Percentiles rank a stretch among this genome's conserved stretches.
These are phyloP conservation scores for Physocephala rufipes DNA, from an alignment of 2,888 invertebrate genomes.

Conservation along the genomic window DNA sequence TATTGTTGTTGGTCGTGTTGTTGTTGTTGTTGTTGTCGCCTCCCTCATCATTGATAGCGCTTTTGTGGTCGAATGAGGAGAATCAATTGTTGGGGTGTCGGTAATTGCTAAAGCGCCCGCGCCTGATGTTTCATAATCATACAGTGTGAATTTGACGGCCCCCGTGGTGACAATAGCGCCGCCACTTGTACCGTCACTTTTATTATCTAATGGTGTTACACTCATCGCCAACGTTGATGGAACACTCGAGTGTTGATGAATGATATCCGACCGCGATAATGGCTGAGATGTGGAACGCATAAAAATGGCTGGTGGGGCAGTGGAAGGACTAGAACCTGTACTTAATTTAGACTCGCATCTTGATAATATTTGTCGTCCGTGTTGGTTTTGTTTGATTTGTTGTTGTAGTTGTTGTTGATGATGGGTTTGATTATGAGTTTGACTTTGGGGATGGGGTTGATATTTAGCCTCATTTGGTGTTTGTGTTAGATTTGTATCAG, in stretches of 20 bases:
- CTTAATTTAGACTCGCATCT: conserved; percentile 1
- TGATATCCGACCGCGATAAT: conserved; percentile 51
- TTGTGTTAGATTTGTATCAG: conserved; percentile 6
- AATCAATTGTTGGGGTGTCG: conserved; percentile 47
- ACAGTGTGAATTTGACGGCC: conserved; percentile 49
- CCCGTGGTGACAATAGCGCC: conserved; percentile 25
- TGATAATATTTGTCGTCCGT: conserved; percentile 17
- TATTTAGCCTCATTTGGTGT: conserved; percentile 21
- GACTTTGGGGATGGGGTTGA: conserved; percentile 44
- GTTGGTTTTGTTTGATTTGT: conserved; percentile 25
- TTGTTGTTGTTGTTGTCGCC: background rate
- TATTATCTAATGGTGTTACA: conserved; percentile 1
- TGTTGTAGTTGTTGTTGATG: conserved; percentile 34
- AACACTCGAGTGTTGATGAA: conserved; percentile 44
- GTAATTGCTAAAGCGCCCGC: conserved; percentile 7
- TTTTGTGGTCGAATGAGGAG: conserved; percentile 46
- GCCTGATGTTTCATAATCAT: conserved; percentile 42
- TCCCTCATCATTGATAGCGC: conserved; percentile 12
- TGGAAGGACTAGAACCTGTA: background rate
- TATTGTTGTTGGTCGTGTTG: background rate
- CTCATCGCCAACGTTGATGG: conserved; percentile 34
- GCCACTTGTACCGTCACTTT: conserved; percentile 16
- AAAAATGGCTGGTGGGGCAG: background rate
- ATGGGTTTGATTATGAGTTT: conserved; percentile 35
- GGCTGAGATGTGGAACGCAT: conserved; percentile 43